Conservation (phyloP, 2,113 vertebrate genomes). For the Pavo muticus region DNA sequence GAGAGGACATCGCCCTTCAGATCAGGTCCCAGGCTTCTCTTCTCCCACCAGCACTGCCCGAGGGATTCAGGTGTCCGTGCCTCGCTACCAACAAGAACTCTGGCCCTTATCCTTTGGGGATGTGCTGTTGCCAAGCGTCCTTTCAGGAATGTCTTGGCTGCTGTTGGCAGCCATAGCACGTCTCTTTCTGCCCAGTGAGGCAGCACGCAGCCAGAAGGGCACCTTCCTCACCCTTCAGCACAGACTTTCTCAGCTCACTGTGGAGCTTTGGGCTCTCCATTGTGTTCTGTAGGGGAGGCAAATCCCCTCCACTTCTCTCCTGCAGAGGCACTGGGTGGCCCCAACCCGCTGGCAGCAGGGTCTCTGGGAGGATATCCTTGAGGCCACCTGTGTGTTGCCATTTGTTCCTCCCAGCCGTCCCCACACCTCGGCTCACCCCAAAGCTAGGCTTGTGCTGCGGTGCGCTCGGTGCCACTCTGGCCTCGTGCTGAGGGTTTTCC, state of each 20-base stretch:
- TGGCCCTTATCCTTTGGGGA: not conserved
- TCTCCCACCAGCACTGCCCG: rapidly evolving
- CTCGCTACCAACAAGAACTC: not conserved
- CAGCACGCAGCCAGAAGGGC: not conserved
- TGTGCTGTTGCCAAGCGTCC: not conserved
- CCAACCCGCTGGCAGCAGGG: rapidly evolving
- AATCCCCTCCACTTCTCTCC: not conserved
- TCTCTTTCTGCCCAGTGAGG: not conserved
- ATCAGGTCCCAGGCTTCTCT: not conserved
- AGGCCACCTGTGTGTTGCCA: rapidly evolving
- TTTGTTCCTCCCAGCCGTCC: not conserved
- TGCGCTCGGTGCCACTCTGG: rapidly evolving
- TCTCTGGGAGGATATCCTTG: rapidly evolving
- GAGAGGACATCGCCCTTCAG: not conserved
- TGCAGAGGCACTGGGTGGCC: not conserved
- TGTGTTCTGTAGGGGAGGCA: rapidly evolving
- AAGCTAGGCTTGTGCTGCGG: not conserved
- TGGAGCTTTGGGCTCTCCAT: not conserved
- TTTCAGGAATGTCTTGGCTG: not conserved
- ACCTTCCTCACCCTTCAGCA: not conserved
- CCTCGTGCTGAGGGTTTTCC: not conserved
- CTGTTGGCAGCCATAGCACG: rapidly evolving
- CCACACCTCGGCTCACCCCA: rapidly evolving
- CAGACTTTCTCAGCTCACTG: not conserved
- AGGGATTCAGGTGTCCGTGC: not conserved